Evolutionary conservation across 1,140 invertebrate species (phyloP), one percentile per base, ranked within the genome.

Genomic region (Vanessa atalanta): DNA sequence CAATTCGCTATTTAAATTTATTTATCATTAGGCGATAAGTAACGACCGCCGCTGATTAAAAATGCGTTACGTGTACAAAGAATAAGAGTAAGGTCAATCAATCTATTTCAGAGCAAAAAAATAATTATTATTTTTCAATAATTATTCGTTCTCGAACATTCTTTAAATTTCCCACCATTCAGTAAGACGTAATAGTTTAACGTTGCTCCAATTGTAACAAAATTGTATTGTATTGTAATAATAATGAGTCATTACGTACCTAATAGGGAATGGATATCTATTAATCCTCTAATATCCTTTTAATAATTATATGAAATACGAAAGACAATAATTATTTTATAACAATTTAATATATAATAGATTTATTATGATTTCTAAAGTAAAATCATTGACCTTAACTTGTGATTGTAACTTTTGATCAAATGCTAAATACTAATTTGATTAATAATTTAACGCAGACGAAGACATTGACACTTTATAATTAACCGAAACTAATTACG

Each of bases 401-500:
- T n/a, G n/a, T n/a, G n/a, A n/a, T 31, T 31, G 13, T 60, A 20
- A 1, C 13, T 16, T 15, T 37, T 57, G 20, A 23, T 26, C 13
- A 61, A 15, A 3, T n/a, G n/a, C 43, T 60, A 60, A 69, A 57
- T 26, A 53, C 50, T 57, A 57, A 57, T 57, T 57, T 23, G 26
- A 61, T 61, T 37, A 61, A n/a, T 37, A 60, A 69, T 60, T 55
- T 68, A 2, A 37, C 26, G 51, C 65, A 68, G 31, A 15, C 43
- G 14, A 14, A 12, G 57, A 61, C 57, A 68, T 67, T 67, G 13
- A 57, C 37, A 23, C 26, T 57, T 67, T 60, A 47, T 16, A 69
- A 47, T 57, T 23, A 69, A 69, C 66, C 66, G 53, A 50, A 51
- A 47, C 51, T 16, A 69, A 69, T 47, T 37, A 12, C 53, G 31